Conservation (phyloP, 2,797 vertebrate species). For the Falco concolor region DNA sequence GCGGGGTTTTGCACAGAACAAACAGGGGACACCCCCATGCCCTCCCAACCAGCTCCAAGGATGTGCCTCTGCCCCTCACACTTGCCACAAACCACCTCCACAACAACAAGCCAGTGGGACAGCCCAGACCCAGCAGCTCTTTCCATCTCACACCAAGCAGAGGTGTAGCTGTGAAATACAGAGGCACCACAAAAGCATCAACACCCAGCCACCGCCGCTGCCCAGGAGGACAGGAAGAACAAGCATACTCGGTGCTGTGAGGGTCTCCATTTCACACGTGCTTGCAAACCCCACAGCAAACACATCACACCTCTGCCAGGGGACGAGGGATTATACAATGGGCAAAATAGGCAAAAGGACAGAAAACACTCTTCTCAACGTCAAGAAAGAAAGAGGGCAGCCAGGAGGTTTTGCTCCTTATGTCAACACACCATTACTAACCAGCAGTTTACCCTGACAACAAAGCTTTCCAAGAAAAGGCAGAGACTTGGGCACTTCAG, state of each 20-base stretch:
- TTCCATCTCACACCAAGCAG: background rate
- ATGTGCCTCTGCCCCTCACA: background rate
- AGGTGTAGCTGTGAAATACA: background rate
- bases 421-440: background rate
- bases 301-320: background rate
- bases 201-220: fast-evolving
- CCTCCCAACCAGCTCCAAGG: background rate
- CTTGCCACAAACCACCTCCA: background rate
- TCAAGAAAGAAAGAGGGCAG: background rate
- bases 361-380: background rate
- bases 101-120: background rate
- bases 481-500: background rate
- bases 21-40: background rate
- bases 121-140: background rate
- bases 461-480: conserved; percentile 49
- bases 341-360: background rate
- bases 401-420: background rate
- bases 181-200: background rate
- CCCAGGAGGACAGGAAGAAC: background rate
- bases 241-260: background rate
- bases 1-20: background rate
- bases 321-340: background rate
- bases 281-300: background rate
- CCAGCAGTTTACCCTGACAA: background rate
- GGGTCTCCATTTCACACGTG: background rate